phyloP scores from a whole-genome alignment of 2,113 vertebrate species.

The Lontra canadensis region DNA sequence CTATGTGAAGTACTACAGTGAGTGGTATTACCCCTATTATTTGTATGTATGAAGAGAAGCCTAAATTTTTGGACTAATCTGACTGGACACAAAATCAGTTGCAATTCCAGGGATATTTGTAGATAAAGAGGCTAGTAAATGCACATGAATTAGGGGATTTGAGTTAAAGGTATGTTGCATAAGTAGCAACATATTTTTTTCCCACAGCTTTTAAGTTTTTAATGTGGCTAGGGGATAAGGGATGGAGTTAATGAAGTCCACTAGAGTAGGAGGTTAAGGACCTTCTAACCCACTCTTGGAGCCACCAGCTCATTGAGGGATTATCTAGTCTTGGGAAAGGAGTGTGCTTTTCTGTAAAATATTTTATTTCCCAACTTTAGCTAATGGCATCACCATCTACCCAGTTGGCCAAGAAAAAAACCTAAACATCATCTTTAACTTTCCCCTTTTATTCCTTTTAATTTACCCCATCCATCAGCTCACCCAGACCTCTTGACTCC shows the following conservation, averaged over 20 bases:
- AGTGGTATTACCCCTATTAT: background rate
- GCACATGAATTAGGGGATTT: background rate
- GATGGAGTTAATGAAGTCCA: background rate
- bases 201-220: background rate
- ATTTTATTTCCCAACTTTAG: background rate
- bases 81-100: background rate
- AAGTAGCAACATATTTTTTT: background rate
- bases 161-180: background rate
- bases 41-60: background rate
- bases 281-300: background rate
- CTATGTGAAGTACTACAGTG: background rate
- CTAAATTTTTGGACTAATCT: background rate
- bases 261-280: background rate
- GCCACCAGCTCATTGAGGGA: background rate
- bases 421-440: background rate
- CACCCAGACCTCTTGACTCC: background rate
- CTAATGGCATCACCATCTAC: background rate
- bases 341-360: background rate
- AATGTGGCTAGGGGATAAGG: background rate
- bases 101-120: background rate
- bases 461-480: background rate
- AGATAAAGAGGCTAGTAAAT: background rate
- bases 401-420: background rate
- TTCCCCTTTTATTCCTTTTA: background rate
- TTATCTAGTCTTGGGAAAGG: background rate